These are phyloP conservation scores for Asobara japonica DNA, from an alignment of 1,140 invertebrate genomes.

Conservation along the genomic window DNA sequence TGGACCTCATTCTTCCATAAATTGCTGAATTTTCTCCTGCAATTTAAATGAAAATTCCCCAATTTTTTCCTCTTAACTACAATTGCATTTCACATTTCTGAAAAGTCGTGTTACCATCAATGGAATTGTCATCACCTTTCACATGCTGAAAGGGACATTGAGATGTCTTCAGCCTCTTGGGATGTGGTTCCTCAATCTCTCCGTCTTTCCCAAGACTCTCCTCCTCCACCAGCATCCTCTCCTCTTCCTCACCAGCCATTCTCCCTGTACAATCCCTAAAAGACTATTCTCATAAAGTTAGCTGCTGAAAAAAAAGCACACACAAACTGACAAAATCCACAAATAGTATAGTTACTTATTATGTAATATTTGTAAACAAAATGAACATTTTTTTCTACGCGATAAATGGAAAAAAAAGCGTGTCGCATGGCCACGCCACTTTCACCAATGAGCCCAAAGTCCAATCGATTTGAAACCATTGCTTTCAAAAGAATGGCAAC, in stretches of 20 bases:
- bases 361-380: background rate
- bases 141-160: constrained; percentile 13
- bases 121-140: background rate
- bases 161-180: constrained; percentile 7
- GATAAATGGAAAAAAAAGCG: constrained; percentile 26
- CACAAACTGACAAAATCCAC: background rate
- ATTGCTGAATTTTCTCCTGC: no score
- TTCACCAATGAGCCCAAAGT: constrained; percentile 44
- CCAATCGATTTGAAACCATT: constrained; percentile 40
- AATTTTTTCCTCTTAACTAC: no score
- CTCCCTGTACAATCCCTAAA: background rate
- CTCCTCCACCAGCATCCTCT: background rate
- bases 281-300: constrained; percentile 7
- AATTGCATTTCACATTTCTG: no score
- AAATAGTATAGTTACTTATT: background rate
- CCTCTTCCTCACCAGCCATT: background rate
- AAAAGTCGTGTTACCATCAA: no score
- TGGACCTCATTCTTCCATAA: no score
- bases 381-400: background rate
- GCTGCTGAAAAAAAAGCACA: background rate
- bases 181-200: background rate
- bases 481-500: constrained; percentile 32
- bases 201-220: background rate
- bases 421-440: constrained; percentile 36
- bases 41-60: no score